Evolutionary conservation across 2,888 invertebrate genomes (phyloP).

Genomic region (Pocota personata): DNA sequence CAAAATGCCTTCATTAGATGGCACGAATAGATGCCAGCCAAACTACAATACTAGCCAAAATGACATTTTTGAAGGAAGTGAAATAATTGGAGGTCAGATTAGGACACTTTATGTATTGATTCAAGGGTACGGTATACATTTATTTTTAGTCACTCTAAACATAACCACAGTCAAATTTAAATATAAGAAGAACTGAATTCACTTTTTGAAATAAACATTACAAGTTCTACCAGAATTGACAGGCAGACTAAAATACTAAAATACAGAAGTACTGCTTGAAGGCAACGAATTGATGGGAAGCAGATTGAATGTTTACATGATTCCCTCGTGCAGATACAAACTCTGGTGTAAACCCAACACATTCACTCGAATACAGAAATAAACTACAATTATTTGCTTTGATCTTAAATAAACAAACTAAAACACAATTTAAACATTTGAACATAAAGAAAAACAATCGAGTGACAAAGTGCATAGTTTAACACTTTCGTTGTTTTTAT

Average conservation of each 20-base stretch:
- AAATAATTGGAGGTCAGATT: too few relatives aligned
- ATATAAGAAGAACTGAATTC: background rate
- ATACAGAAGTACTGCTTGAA: conserved; percentile 8
- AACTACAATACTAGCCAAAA: too few relatives aligned
- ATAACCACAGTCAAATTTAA: conserved; percentile 1
- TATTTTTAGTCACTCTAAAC: background rate
- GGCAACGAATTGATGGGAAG: background rate
- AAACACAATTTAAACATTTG: background rate
- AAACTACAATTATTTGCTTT: conserved; percentile 9
- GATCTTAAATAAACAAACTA: conserved; percentile 26
- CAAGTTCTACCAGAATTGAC: background rate
- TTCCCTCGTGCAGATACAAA: background rate
- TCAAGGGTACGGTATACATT: too few relatives aligned
- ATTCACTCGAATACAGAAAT: background rate
- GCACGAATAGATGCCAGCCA: too few relatives aligned
- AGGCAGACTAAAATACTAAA: background rate
- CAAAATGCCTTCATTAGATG: too few relatives aligned
- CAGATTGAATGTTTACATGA: conserved; percentile 6
- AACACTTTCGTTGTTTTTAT: conserved; percentile 4
- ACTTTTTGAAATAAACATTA: conserved; percentile 1
- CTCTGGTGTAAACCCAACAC: background rate
- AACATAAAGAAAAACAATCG: background rate
- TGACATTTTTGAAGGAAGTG: too few relatives aligned
- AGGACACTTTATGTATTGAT: too few relatives aligned
- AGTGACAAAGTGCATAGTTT: conserved; percentile 12